Evolutionary conservation across 2,797 vertebrate genomes (phyloP).

Genomic region (Eutrigla gurnardus): DNA sequence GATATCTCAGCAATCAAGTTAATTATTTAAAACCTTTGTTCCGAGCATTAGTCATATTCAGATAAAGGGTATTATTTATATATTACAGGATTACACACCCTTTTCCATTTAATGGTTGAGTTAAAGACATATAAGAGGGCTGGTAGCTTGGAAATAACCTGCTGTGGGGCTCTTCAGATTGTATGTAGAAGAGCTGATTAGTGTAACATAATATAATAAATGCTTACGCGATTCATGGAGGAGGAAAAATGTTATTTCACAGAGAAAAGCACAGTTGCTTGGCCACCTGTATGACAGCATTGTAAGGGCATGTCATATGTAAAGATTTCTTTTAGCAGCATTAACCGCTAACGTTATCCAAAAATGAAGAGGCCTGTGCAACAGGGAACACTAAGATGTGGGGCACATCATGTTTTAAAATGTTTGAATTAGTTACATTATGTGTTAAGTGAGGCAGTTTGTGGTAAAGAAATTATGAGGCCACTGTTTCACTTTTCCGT

Average conservation of each 20-base stretch:
- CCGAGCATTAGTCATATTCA: constrained; percentile 3
- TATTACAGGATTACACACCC: constrained; percentile 33
- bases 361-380: too few relatives aligned
- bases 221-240: not conserved
- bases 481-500: too few relatives aligned
- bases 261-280: not conserved
- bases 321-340: too few relatives aligned
- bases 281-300: not conserved
- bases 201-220: not conserved
- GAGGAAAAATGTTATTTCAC: not conserved
- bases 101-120: constrained; percentile 12
- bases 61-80: constrained; percentile 3
- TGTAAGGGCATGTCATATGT: not conserved
- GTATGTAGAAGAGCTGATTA: not conserved
- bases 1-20: not conserved
- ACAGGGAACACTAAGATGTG: too few relatives aligned
- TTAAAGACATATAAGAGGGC: not conserved
- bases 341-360: too few relatives aligned
- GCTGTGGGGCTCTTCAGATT: not conserved
- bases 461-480: too few relatives aligned
- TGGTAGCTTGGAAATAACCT: not conserved
- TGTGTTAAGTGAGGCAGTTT: too few relatives aligned
- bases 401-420: too few relatives aligned
- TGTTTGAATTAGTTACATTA: too few relatives aligned
- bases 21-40: not conserved